A percentile compares a stretch with the other conserved stretches of the same genome.
Conservation (phyloP, 2,888 invertebrate genomes). For the Orchesellides sinensis region DNA sequence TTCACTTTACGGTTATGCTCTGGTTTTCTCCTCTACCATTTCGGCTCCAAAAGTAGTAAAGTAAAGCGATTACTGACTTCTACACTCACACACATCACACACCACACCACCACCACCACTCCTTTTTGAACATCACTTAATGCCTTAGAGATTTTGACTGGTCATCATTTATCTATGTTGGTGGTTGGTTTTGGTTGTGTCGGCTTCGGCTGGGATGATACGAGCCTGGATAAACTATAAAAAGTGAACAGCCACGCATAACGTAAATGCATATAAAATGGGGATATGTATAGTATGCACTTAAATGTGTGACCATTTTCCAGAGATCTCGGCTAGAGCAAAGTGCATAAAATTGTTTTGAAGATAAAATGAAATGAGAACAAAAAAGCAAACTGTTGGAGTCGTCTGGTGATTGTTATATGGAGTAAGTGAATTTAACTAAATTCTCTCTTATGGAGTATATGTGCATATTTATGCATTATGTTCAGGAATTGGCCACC, state of each 20-base stretch:
- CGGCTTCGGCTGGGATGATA: slow-evolving; percentile 61
- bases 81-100: slow-evolving; percentile 52
- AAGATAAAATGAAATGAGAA: slow-evolving; percentile 36
- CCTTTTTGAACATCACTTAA: slow-evolving; percentile 55
- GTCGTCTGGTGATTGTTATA: not conserved
- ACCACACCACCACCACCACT: slow-evolving; percentile 52
- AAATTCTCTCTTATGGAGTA: slow-evolving; percentile 33
- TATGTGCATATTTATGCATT: no score
- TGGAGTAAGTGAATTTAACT: slow-evolving; percentile 52
- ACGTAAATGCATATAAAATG: no score
- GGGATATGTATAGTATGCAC: slow-evolving; percentile 16
- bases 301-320: slow-evolving; percentile 53
- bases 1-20: slow-evolving; percentile 20
- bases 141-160: slow-evolving; percentile 51
- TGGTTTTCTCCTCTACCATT: slow-evolving; percentile 53
- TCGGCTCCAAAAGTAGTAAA: slow-evolving; percentile 62
- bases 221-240: slow-evolving; percentile 42
- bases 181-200: slow-evolving; percentile 37
- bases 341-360: slow-evolving; percentile 60
- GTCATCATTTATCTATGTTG: slow-evolving; percentile 66
- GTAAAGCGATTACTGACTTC: slow-evolving; percentile 64
- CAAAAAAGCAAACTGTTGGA: not conserved
- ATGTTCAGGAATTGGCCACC: slow-evolving; percentile 43
- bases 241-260: no score
- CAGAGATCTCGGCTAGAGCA: slow-evolving; percentile 21